A percentile compares a stretch with the other conserved stretches of the same genome.
These are phyloP conservation scores for Leptura quadrifasciata DNA, from an alignment of 2,888 invertebrate genomes.

Conservation along the genomic window DNA sequence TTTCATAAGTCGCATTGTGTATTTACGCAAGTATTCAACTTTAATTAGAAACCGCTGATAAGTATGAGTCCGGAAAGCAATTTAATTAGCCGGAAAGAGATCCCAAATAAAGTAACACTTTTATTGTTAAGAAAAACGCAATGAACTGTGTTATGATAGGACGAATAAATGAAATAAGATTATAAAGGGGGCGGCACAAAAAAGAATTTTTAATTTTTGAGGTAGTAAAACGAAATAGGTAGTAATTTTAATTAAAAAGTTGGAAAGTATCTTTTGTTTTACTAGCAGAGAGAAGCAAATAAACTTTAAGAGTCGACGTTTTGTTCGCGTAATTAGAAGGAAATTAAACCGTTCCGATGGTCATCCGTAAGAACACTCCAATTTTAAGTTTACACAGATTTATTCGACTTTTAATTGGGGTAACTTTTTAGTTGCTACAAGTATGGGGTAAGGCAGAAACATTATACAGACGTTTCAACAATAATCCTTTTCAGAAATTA, in stretches of 20 bases:
- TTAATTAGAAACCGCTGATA: conserved; percentile 55
- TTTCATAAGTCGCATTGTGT: conserved; percentile 20
- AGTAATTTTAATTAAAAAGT: conserved; percentile 74
- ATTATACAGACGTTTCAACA: conserved; percentile 17
- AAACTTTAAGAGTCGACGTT: conserved; percentile 71
- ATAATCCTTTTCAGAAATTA: conserved; percentile 20
- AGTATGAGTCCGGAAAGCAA: conserved; percentile 58
- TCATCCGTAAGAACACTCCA: conserved; percentile 66
- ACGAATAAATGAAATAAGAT: conserved; percentile 65
- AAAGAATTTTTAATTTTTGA: conserved; percentile 71
- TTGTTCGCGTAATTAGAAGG: conserved; percentile 72
- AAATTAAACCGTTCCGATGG: conserved; percentile 71
- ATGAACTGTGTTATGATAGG: conserved; percentile 67
- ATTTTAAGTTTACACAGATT: conserved; percentile 60
- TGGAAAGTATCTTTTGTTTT: conserved; percentile 73
- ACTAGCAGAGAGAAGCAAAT: conserved; percentile 71
- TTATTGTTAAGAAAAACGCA: conserved; percentile 65
- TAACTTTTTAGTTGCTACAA: conserved; percentile 30
- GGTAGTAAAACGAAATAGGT: conserved; percentile 72
- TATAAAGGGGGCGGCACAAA: conserved; percentile 60
- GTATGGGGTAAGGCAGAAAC: conserved; percentile 18
- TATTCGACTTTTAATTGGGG: conserved; percentile 41
- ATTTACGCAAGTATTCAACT: conserved; percentile 52
- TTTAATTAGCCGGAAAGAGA: conserved; percentile 61
- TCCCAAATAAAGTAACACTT: conserved; percentile 61